These are phyloP conservation scores for Limonius californicus DNA, from an alignment of 1,140 invertebrate species.

Conservation along the genomic window DNA sequence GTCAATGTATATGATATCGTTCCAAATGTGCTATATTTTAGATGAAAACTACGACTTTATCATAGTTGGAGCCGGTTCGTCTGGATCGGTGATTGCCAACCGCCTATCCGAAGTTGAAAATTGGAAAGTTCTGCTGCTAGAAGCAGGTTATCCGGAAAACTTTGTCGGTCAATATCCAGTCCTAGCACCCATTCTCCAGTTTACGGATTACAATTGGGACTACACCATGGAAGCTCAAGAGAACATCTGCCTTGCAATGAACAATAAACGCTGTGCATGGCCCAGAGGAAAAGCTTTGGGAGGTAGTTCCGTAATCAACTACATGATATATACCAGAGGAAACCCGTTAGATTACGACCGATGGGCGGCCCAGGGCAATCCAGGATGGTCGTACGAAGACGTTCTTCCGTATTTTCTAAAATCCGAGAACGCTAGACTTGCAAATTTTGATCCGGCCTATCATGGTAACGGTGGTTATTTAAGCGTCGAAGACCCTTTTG, in stretches of 20 bases:
- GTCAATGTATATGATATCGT: too few species aligned
- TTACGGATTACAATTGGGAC: slow-evolving; percentile 74
- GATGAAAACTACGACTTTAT: slow-evolving; percentile 41
- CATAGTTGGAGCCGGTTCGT: slow-evolving; percentile 48
- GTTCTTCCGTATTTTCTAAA: slow-evolving; percentile 53
- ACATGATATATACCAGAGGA: slow-evolving; percentile 95
- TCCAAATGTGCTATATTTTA: too few species aligned
- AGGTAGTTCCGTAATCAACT: slow-evolving; percentile 82
- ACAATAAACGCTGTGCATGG: slow-evolving; percentile 65
- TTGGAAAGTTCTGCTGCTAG: slow-evolving; percentile 69
- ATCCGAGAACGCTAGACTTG: slow-evolving; percentile 44
- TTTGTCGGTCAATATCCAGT: slow-evolving; percentile 70
- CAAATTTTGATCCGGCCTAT: slow-evolving; percentile 26
- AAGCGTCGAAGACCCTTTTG: slow-evolving; percentile 3
- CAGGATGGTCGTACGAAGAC: too few species aligned
- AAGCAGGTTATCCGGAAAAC: slow-evolving; percentile 64
- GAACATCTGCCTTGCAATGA: slow-evolving; percentile 53
- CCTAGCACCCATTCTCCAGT: slow-evolving; percentile 63
- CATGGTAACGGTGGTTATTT: slow-evolving; percentile 46
- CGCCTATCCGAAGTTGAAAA: slow-evolving; percentile 65
- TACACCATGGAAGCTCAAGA: slow-evolving; percentile 69
- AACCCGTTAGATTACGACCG: too few species aligned
- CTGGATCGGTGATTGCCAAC: slow-evolving; percentile 58
- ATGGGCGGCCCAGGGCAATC: slow-evolving; percentile 80
- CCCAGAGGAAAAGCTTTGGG: slow-evolving; percentile 73